Base-by-base conservation (phyloP, 2,888 invertebrate species). In the Cynaeus angustus region DNA sequence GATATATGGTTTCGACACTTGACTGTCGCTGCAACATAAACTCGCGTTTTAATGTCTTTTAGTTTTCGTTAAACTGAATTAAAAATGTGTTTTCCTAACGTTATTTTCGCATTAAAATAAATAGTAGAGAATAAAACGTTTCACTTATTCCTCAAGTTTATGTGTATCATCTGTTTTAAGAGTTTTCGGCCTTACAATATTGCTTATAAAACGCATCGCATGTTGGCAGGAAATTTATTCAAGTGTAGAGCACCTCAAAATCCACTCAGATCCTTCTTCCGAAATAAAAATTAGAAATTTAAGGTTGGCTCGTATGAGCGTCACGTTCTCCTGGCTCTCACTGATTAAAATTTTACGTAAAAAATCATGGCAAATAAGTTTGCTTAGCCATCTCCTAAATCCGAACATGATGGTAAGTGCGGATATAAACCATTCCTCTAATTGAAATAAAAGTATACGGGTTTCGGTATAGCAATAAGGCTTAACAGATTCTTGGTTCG, bases 401-500 rank as follows among this genome's bases (percentile, higher is more conserved):
- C 70, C 70, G 41, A 52, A 50, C 55, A 66, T 68, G 68, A 70
- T 61, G 62, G 66, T 50, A 56, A 48, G 33, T 28, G 56, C 8
- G 55, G 37, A 56, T 58, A 72, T 68, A 68, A 68, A 70, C 52
- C 74, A 64, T 74, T 66, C 66, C 62, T 69, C 65, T 74, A 74
- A 74, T 74, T 72, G 74, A 71, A 74, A 72, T 74, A 74, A 74
- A 74, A 74, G 72, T 71, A 50, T 45, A 58, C 45, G 62, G 43
- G 50, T 21, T 70, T 56, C 16, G 41, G 41, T 41, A 37, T 37
- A 41, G 41, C n/a, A 41, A 41, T 41, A 41, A 41, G 41, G 68
- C 61, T 68, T 68, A 62, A 43, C 70, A 58, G 70, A 67, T 70
- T 70, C 64, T 59, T 52, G 58, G n/a, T 43, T 33, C 48, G 64